Evolutionary conservation across 2,888 invertebrate genomes (phyloP).

Genomic region (Drosophila anceps): DNA sequence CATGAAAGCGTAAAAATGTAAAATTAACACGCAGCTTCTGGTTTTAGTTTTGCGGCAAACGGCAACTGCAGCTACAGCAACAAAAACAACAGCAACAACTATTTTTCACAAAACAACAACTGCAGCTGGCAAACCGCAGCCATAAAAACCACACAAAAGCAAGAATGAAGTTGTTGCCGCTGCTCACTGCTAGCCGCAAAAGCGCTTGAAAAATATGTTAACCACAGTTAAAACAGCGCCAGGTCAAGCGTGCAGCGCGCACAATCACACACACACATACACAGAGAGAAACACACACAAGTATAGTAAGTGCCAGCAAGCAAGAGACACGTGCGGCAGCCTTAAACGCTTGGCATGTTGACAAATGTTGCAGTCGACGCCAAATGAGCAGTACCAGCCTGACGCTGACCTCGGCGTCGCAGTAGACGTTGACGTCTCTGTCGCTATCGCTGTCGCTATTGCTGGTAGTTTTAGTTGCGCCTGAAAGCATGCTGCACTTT

Average conservation of each 20-base stretch:
- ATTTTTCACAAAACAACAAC: slow-evolving; percentile 41
- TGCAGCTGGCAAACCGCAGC: slow-evolving; percentile 71
- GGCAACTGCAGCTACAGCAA: slow-evolving; percentile 33
- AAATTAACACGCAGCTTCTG: slow-evolving; percentile 81
- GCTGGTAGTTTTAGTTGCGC: slow-evolving; percentile 72
- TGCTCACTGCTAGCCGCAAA: slow-evolving; percentile 74
- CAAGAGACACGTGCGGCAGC: slow-evolving; percentile 48
- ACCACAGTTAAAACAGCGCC: slow-evolving; percentile 79
- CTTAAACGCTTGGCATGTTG: slow-evolving; percentile 80
- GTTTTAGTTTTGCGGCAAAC: slow-evolving; percentile 74
- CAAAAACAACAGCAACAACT: slow-evolving; percentile 29
- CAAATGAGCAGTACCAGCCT: slow-evolving; percentile 72
- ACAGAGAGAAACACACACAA: slow-evolving; percentile 23
- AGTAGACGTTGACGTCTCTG: slow-evolving; percentile 14
- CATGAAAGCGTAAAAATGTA: slow-evolving; percentile 81
- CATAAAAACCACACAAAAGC: slow-evolving; percentile 82
- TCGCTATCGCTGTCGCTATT: slow-evolving; percentile 14
- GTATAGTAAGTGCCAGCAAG: slow-evolving; percentile 17
- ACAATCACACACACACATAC: slow-evolving; percentile 32
- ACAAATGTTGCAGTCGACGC: slow-evolving; percentile 77
- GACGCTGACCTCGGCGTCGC: slow-evolving; percentile 62
- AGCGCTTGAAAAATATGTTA: slow-evolving; percentile 81
- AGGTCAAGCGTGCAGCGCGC: slow-evolving; percentile 74
- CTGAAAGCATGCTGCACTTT: slow-evolving; percentile 73
- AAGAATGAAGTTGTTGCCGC: slow-evolving; percentile 81